Evolutionary conservation across 1,140 invertebrate genomes (phyloP).

Genomic region (Fopius arisanus): DNA sequence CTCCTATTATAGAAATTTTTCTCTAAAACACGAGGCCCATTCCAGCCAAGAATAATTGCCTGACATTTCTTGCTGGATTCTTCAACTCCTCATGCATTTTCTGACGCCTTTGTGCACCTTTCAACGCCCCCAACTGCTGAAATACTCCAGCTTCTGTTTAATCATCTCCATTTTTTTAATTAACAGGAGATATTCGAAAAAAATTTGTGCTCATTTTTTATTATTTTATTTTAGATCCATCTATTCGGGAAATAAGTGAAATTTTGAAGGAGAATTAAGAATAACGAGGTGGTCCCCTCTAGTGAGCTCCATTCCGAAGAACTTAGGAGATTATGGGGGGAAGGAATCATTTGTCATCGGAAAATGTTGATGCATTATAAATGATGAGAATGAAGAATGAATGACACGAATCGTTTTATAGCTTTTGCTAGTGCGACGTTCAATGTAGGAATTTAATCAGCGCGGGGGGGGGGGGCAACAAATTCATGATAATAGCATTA

Average conservation of each 20-base stretch:
- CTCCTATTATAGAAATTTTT: constrained; percentile 22
- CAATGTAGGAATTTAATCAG: neutral
- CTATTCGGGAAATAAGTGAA: neutral
- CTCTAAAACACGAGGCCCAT: neutral
- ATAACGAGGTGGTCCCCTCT: neutral
- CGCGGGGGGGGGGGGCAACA: neutral
- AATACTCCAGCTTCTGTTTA: neutral
- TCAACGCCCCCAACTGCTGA: neutral
- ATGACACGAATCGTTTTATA: neutral
- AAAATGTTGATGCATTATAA: neutral
- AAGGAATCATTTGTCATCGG: constrained; percentile 26
- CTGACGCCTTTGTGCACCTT: neutral
- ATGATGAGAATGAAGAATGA: constrained; percentile 16
- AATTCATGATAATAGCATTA: neutral
- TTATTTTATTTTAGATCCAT: neutral
- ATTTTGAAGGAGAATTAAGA: neutral
- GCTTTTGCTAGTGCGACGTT: neutral
- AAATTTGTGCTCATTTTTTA: neutral
- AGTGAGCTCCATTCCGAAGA: neutral
- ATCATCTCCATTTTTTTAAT: constrained; percentile 1
- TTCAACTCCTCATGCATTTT: neutral
- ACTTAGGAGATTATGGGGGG: neutral
- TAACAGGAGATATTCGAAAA: neutral
- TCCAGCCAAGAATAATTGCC: constrained; percentile 22
- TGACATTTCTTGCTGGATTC: neutral